Evolutionary conservation across 2,888 invertebrate genomes (phyloP).

Genomic region (Protophormia terraenovae): DNA sequence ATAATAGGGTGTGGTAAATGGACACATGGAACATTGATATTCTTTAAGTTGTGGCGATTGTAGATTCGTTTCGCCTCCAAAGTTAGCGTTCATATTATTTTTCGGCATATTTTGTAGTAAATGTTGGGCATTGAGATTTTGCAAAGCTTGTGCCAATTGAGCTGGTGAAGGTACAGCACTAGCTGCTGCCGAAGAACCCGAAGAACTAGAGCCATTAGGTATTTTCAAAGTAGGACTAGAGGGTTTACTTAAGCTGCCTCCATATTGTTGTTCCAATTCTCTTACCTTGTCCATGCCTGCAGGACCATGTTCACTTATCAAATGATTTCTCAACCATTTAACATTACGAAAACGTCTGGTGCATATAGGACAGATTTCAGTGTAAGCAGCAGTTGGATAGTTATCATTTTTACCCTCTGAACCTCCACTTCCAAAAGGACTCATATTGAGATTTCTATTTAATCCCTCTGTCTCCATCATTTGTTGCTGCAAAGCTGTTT

Average conservation of each 20-base stretch:
- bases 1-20: constrained; percentile 93
- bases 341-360: constrained; percentile 92
- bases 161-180: constrained; percentile 72
- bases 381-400: constrained; percentile 83
- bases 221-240: constrained; percentile 80
- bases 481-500: constrained; percentile 77
- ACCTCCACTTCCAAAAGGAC: constrained; percentile 70
- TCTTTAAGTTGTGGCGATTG: constrained; percentile 83
- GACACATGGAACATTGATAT: constrained; percentile 94
- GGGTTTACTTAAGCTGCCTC: constrained; percentile 75
- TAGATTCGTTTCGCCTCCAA: constrained; percentile 71
- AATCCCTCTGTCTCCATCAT: constrained; percentile 48
- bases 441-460: constrained; percentile 68
- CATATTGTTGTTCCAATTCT: constrained; percentile 77
- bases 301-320: constrained; percentile 92
- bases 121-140: constrained; percentile 77
- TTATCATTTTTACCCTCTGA: constrained; percentile 59
- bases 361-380: constrained; percentile 92
- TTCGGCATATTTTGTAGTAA: constrained; percentile 77
- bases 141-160: constrained; percentile 78
- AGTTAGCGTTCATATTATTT: constrained; percentile 71
- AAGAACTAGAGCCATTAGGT: constrained; percentile 77
- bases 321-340: constrained; percentile 93
- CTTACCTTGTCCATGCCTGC: constrained; percentile 81
- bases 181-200: constrained; percentile 14